A percentile compares a stretch with the other conserved stretches of the same genome.
These are phyloP conservation scores for Tryphoninae sp. DNA, from an alignment of 2,888 invertebrate species.

Conservation along the genomic window DNA sequence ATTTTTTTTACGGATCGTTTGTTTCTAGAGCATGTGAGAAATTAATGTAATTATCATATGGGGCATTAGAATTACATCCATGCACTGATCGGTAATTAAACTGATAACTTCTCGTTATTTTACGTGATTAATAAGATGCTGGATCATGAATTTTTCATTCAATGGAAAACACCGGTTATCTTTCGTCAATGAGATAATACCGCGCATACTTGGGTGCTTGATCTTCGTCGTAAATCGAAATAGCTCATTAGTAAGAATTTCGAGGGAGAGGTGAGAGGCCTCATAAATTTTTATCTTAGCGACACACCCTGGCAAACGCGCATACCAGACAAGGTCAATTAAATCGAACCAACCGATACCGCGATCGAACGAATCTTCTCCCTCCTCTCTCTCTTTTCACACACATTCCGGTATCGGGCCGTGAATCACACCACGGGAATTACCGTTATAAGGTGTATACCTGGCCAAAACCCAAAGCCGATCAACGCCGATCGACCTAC, in stretches of 20 bases:
- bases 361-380: slow-evolving; percentile 26
- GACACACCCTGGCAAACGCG: neutral
- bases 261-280: slow-evolving; percentile 11
- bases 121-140: neutral
- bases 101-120: no score
- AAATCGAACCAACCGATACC: slow-evolving; percentile 15
- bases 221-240: neutral
- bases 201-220: neutral
- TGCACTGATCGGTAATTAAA: no score
- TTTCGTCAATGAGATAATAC: neutral
- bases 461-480: slow-evolving; percentile 45
- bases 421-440: slow-evolving; percentile 46
- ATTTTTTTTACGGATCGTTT: neutral
- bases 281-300: slow-evolving; percentile 18
- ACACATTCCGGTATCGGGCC: slow-evolving; percentile 1
- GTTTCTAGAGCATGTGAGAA: slow-evolving; percentile 32
- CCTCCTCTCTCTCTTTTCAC: neutral
- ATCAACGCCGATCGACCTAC: slow-evolving; percentile 55
- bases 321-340: slow-evolving; percentile 10
- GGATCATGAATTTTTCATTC: neutral
- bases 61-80: slow-evolving; percentile 9
- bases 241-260: neutral
- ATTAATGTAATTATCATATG: slow-evolving; percentile 33
- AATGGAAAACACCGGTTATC: neutral
- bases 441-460: slow-evolving; percentile 51